phyloP scores from a whole-genome alignment of 2,113 vertebrate species.

The Platichthys stellatus region DNA sequence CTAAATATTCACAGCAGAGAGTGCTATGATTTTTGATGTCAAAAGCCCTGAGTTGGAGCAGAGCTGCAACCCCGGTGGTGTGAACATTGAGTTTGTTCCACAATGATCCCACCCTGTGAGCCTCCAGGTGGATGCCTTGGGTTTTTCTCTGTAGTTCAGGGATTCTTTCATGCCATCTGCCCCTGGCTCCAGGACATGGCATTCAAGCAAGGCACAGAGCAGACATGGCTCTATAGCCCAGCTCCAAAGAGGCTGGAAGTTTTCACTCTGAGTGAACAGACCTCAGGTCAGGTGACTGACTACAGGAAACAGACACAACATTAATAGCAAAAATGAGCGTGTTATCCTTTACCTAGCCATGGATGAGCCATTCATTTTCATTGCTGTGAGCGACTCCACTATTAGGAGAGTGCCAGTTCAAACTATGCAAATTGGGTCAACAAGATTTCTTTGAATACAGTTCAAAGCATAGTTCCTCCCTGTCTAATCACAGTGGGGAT shows the following conservation, averaged over 20 bases:
- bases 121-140: slow-evolving; percentile 65
- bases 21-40: slow-evolving; percentile 18
- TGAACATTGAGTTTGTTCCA: slow-evolving; percentile 70
- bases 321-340: slow-evolving; percentile 23
- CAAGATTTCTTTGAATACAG: slow-evolving; percentile 21
- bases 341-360: slow-evolving; percentile 11
- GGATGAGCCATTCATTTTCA: slow-evolving; percentile 30
- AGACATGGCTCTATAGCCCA: slow-evolving; percentile 42
- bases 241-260: slow-evolving; percentile 56
- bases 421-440: slow-evolving; percentile 29
- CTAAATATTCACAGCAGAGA: slow-evolving; percentile 26
- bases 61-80: slow-evolving; percentile 45
- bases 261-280: slow-evolving; percentile 50
- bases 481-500: slow-evolving; percentile 12
- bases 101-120: slow-evolving; percentile 59
- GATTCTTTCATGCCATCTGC: slow-evolving; percentile 80
- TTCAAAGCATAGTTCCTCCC: slow-evolving; percentile 15
- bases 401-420: slow-evolving; percentile 1
- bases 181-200: slow-evolving; percentile 72
- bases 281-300: slow-evolving; percentile 53
- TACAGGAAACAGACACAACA: slow-evolving; percentile 36
- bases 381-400: neutral
- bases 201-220: slow-evolving; percentile 63
- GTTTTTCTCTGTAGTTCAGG: slow-evolving; percentile 67
- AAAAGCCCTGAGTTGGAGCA: slow-evolving; percentile 25